Conservation (phyloP, 1,140 invertebrate species). For the Ctenoplectra terminalis region DNA sequence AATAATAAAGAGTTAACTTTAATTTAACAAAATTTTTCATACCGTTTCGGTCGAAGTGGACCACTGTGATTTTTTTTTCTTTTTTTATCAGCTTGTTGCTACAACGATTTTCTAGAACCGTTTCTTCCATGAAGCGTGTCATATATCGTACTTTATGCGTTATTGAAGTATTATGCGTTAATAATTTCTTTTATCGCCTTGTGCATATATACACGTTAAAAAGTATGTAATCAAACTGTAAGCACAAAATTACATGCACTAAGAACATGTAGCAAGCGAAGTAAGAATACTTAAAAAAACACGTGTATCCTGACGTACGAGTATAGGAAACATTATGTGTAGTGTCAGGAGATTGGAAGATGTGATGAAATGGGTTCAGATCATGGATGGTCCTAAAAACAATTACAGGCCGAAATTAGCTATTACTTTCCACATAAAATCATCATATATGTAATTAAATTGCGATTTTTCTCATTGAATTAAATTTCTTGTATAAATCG, state of each 20-base stretch:
- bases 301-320: conserved; percentile 25
- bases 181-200: background rate
- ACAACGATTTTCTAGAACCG: background rate
- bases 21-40: background rate
- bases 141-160: background rate
- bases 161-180: conserved; percentile 15
- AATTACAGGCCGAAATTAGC: conserved; percentile 58
- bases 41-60: background rate
- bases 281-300: conserved; percentile 31
- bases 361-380: conserved; percentile 61
- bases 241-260: conserved; percentile 6
- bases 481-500: background rate
- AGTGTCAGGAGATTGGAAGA: conserved; percentile 49
- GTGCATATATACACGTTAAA: background rate
- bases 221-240: conserved; percentile 12
- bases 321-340: conserved; percentile 24
- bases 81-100: no score
- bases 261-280: conserved; percentile 27
- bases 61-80: background rate
- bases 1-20: background rate
- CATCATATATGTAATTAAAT: background rate
- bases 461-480: background rate
- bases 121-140: background rate
- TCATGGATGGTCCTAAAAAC: conserved; percentile 68
- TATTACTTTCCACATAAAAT: background rate